A percentile compares a stretch with the other conserved stretches of the same genome.
phyloP scores from a whole-genome alignment of 1,140 invertebrate genomes.

The Temnothorax nylanderi region DNA sequence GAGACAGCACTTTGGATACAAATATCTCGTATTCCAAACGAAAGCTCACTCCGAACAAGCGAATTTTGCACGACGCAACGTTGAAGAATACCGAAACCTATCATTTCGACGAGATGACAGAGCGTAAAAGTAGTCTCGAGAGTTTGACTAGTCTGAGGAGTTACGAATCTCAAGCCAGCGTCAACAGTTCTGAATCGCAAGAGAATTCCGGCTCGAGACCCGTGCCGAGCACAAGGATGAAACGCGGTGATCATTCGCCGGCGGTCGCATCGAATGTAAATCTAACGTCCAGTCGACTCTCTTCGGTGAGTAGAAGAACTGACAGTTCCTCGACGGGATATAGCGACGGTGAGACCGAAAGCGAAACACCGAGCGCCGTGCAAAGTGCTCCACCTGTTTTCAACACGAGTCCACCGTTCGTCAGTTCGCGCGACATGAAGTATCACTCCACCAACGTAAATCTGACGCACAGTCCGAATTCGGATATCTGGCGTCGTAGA shows the following conservation, averaged over 20 bases:
- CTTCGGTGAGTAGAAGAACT: conserved; percentile 78
- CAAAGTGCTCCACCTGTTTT: conserved; percentile 84
- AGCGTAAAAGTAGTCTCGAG: conserved; percentile 86
- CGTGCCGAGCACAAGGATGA: conserved; percentile 80
- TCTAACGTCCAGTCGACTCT: conserved; percentile 72
- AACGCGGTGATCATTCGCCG: conserved; percentile 80
- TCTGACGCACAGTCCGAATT: conserved; percentile 78
- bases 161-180: conserved; percentile 84
- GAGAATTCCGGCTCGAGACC: conserved; percentile 81
- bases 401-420: conserved; percentile 77
- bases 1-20: conserved; percentile 84
- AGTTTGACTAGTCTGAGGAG: conserved; percentile 86
- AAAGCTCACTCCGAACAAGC: conserved; percentile 85
- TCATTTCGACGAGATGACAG: conserved; percentile 77
- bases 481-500: conserved; percentile 81
- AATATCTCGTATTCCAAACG: conserved; percentile 85
- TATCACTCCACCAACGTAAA: conserved; percentile 73
- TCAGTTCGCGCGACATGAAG: conserved; percentile 76
- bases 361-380: conserved; percentile 80
- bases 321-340: conserved; percentile 84
- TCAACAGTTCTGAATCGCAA: conserved; percentile 83
- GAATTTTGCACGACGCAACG: conserved; percentile 81
- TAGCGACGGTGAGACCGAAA: conserved; percentile 86
- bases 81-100: conserved; percentile 77
- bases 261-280: conserved; percentile 70